Base-by-base conservation (phyloP, 2,888 invertebrate species). In the Drosophila subsilvestris region DNA sequence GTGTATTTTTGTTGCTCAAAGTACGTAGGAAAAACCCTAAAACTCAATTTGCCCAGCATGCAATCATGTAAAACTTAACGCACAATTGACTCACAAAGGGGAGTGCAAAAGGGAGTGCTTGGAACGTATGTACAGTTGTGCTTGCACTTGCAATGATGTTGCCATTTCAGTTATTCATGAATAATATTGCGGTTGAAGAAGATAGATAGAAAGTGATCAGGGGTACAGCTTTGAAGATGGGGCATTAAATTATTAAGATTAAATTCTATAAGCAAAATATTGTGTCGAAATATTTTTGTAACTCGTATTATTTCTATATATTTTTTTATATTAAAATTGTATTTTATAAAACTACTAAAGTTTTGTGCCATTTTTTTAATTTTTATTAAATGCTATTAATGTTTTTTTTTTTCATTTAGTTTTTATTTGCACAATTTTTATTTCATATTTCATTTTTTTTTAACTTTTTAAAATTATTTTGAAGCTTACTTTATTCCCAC, bases 21-120 rank as follows among this genome's bases (percentile, higher is more conserved):
- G 56, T 32, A 12, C n/a, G n/a, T n/a, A 48, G 22, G 18, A 37
- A 25, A 47, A 57, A 20, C 25, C 25, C n/a, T 25, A 32, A 27
- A 44, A 37, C 70, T 60, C 53, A 49, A 59, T 69, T 69, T 49
- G 42, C 27, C 27, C 48, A 20, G 32, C 27, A 59, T 32, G 43
- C 48, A 43, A 59, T 54, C 29, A 54, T 54, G 69, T 8, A 53
- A 42, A 68, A 58, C 53, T 68, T 48, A 17, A 68, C 51, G 32
- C 18, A 67, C 29, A 66, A 56, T 67, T 66, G 53, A 69, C 43
- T 53, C 22, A 20, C 32, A 27, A 67, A 53, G 7, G 47, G 29
- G 9, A n/a, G 37, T 14, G 37, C 2, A 27, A 27, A 42, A 48
- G 3, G 3, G 3, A 20, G 37, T 42, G 20, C 37, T 56, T 20